Evolutionary conservation across 1,140 invertebrate species (phyloP), one percentile per base, ranked within the genome.

Genomic region (Polyergus mexicanus): DNA sequence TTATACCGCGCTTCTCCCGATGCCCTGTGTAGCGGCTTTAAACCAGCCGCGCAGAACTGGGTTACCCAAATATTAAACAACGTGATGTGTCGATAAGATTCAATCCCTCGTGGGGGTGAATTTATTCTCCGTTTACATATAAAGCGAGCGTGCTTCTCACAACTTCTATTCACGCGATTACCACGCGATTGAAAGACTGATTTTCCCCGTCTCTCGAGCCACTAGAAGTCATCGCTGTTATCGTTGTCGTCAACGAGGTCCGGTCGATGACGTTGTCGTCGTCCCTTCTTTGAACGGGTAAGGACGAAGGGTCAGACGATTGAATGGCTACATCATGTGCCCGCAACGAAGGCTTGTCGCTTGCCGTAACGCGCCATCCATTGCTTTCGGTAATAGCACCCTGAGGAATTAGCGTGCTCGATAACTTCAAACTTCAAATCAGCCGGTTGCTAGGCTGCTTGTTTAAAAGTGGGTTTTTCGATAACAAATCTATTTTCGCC

Each of bases 201-300:
- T 41, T 32, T 35, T 72, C 66, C 54, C 58, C 77, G 66, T 44
- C 63, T 76, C 38, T 60, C 54, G 60, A 47, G 56, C 38, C 54
- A 38, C 56, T n/a, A 56, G 41, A 84, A 91, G 91, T 92, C 91
- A 92, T 84, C 72, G 77, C 85, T 90, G 86, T 92, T 92, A 92
- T 91, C 91, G 83, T 91, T 91, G 83, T 91, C 90, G 87, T 89
- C 89, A 90, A 92, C 91, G 91, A 81, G 86, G 90, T 90, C 86
- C 90, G 84, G 86, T 86, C 83, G 78, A 77, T 71, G 80, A 85
- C 87, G 78, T 85, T 88, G 84, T 80, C 81, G 75, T 87, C 83
- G 77, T 89, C 83, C 75, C 76, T 84, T 86, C 47, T 86, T 88
- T 54, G 62, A 86, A 88, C 86, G 87, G 84, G 63, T 87, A 89